Percentiles rank a stretch among this genome's conserved stretches.
phyloP scores from a whole-genome alignment of 2,888 invertebrate genomes.

The Tenthredo amoena region DNA sequence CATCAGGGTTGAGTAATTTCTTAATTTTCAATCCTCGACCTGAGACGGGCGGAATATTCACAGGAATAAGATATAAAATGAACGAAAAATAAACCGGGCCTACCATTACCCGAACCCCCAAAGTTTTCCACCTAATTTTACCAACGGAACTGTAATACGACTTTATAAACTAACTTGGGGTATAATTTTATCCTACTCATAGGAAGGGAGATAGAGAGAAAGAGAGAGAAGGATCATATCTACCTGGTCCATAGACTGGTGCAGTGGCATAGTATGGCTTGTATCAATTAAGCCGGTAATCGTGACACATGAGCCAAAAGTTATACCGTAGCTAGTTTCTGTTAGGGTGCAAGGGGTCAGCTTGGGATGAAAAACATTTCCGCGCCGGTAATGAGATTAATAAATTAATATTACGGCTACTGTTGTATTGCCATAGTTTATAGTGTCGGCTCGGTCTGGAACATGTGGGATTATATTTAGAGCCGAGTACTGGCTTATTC shows the following conservation, averaged over 20 bases:
- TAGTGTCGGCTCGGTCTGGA: background rate
- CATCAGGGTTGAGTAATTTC: background rate
- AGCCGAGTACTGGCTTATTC: background rate
- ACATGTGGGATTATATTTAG: background rate
- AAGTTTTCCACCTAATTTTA: background rate
- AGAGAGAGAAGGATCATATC: background rate
- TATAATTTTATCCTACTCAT: conserved; percentile 32
- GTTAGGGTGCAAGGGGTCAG: background rate
- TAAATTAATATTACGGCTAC: conserved; percentile 13
- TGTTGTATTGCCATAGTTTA: background rate
- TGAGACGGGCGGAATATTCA: background rate
- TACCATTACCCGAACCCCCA: background rate
- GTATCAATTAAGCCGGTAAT: conserved; percentile 47
- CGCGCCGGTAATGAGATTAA: conserved; percentile 21
- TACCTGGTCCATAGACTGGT: conserved; percentile 4
- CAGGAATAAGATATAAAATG: background rate
- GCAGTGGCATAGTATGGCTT: conserved; percentile 33
- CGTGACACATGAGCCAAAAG: conserved; percentile 35
- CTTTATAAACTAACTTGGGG: background rate
- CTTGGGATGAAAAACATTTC: conserved; percentile 23
- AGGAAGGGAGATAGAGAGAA: background rate
- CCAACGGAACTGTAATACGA: background rate
- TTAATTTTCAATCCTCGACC: background rate
- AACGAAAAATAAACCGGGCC: background rate
- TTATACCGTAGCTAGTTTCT: conserved; percentile 24